Evolutionary conservation across 2,888 invertebrate genomes (phyloP).

Genomic region (Brenthis ino): DNA sequence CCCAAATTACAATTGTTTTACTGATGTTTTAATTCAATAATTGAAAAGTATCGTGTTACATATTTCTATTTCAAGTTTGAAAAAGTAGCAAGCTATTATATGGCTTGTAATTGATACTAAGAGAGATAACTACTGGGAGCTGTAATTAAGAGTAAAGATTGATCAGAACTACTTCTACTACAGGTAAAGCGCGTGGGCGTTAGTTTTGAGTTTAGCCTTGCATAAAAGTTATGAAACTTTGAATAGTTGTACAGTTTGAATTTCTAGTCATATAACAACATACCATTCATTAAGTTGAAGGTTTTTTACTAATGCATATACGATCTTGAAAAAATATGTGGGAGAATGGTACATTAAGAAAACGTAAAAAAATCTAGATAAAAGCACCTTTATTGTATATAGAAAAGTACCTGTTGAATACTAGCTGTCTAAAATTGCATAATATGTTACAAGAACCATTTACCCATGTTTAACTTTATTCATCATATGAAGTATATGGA

Average conservation of each 20-base stretch:
- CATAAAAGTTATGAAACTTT: slow-evolving; percentile 19
- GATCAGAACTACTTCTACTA: slow-evolving; percentile 32
- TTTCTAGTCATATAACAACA: background rate
- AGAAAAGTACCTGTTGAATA: too few species aligned
- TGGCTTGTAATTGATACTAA: slow-evolving; percentile 31
- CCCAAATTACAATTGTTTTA: too few species aligned
- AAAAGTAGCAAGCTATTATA: background rate
- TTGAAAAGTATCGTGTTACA: too few species aligned
- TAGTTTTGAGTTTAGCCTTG: slow-evolving; percentile 24
- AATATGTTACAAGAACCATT: too few species aligned
- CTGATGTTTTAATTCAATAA: too few species aligned
- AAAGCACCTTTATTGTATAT: too few species aligned
- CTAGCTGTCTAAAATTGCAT: too few species aligned
- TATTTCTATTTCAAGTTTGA: too few species aligned
- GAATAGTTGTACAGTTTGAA: background rate
- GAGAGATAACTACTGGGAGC: slow-evolving; percentile 30
- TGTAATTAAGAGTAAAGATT: slow-evolving; percentile 33
- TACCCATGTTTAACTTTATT: too few species aligned
- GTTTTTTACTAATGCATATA: background rate
- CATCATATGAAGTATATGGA: too few species aligned
- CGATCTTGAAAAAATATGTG: background rate
- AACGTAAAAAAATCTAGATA: too few species aligned
- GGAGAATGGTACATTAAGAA: background rate
- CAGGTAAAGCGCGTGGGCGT: slow-evolving; percentile 28
- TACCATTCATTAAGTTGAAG: background rate